Percentiles rank a stretch among this genome's conserved stretches.
These are phyloP conservation scores for Halyomorpha halys DNA, from an alignment of 1,140 invertebrate genomes.

Conservation along the genomic window DNA sequence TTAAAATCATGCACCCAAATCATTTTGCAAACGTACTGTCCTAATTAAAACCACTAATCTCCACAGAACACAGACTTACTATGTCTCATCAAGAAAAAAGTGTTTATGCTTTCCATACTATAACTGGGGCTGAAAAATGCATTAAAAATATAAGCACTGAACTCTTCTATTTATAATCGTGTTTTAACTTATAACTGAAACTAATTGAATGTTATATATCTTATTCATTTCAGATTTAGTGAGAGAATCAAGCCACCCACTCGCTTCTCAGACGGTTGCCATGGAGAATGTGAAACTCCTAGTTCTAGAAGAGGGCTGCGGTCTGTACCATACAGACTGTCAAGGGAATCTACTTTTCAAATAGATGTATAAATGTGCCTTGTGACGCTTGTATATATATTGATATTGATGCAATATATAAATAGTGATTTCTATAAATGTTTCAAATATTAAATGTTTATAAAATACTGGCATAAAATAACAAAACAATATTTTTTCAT, in stretches of 20 bases:
- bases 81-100: too few species aligned
- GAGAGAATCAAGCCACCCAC: slow-evolving; percentile 48
- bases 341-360: slow-evolving; percentile 35
- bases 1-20: too few species aligned
- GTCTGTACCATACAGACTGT: slow-evolving; percentile 28
- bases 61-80: too few species aligned
- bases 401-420: neutral
- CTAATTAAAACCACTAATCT: too few species aligned
- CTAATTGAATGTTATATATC: too few species aligned
- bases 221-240: slow-evolving; percentile 40
- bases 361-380: slow-evolving; percentile 34
- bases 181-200: too few species aligned
- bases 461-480: neutral
- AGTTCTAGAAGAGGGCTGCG: slow-evolving; percentile 31
- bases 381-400: neutral
- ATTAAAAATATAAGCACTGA: too few species aligned
- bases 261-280: slow-evolving; percentile 42
- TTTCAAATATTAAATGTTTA: slow-evolving; percentile 1
- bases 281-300: slow-evolving; percentile 43
- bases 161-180: slow-evolving; percentile 39
- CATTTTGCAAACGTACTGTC: too few species aligned
- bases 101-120: too few species aligned
- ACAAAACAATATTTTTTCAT: too few species aligned
- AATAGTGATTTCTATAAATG: neutral
- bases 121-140: too few species aligned